These are phyloP conservation scores for Rotaria macrura DNA, from an alignment of 2,888 invertebrate species.

Conservation along the genomic window DNA sequence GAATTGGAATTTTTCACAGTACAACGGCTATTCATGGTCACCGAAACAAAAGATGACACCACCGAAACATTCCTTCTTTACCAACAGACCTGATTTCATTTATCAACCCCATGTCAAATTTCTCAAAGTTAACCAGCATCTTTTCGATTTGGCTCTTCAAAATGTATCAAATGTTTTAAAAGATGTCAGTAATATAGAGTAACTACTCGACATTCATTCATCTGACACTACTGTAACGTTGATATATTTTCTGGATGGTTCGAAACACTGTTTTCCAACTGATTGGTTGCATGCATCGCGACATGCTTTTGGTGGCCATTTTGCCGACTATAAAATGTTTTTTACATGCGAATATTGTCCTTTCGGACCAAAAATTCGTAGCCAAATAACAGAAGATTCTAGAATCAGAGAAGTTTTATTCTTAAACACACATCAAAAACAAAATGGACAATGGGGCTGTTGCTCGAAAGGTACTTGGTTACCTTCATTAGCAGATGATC, in stretches of 20 bases:
- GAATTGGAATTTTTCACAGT: background rate
- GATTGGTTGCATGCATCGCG: background rate
- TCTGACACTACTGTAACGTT: background rate
- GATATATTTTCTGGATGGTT: background rate
- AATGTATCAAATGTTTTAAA: background rate
- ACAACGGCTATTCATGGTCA: background rate
- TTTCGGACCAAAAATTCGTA: background rate
- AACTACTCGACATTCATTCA: background rate
- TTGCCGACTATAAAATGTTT: background rate
- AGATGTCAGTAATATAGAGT: background rate
- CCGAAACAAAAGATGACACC: background rate
- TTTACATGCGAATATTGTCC: background rate
- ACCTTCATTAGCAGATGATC: background rate
- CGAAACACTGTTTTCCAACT: background rate
- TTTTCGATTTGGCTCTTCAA: background rate
- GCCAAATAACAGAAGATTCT: background rate
- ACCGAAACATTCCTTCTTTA: background rate
- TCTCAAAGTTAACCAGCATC: background rate
- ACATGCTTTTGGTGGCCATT: background rate
- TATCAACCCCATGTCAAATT: background rate
- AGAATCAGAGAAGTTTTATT: background rate
- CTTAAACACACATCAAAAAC: background rate
- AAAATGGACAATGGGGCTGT: background rate
- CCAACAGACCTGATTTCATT: background rate
- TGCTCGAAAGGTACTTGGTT: background rate